Evolutionary conservation across 2,113 vertebrate species (phyloP), one percentile per base, ranked within the genome.

Genomic region (Amphiprion ocellaris): DNA sequence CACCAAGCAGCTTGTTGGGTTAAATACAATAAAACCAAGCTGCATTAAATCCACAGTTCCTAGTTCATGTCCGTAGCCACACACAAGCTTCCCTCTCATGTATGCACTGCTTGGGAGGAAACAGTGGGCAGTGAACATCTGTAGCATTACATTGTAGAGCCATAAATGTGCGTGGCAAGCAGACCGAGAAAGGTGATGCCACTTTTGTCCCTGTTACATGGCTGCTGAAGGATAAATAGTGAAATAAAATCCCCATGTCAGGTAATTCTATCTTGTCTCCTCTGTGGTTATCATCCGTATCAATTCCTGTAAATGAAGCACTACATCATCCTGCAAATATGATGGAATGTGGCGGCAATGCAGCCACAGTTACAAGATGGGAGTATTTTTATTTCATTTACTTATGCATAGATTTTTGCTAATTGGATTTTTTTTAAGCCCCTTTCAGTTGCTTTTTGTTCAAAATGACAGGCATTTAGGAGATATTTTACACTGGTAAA

Each of bases 261-360:
- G 85, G 87, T 87, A 85, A 90, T 85, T 89, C 70, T 79, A 82
- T 84, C 87, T 65, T 58, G 80, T 82, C 21, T 21, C 85, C 83
- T 86, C 61, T 87, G 89, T 90, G 86, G 86, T 87, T 89, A 90
- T 77, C 44, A 47, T 79, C 79, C 74, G 53, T 89, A 90, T 92
- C 89, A 77, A 41, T 90, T 90, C 79, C 87, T 88, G 87, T 92
- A 90, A 87, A 87, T 73, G 77, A 73, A 69, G 68, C 85, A 67
- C 71, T 87, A 66, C 64, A 85, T 90, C 81, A 87, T 81, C 77
- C 56, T 23, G 68, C 30, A 2, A 77, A 81, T 80, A 53, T 71
- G 77, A 85, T 26, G 60, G 60, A 69, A 66, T 69, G 58, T n/a
- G 52, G 41, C 55, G 60, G 47, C 19, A 64, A 69, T 30, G 30